Conservation (phyloP, 1,140 invertebrate species). For the Parasteatoda tepidariorum region DNA sequence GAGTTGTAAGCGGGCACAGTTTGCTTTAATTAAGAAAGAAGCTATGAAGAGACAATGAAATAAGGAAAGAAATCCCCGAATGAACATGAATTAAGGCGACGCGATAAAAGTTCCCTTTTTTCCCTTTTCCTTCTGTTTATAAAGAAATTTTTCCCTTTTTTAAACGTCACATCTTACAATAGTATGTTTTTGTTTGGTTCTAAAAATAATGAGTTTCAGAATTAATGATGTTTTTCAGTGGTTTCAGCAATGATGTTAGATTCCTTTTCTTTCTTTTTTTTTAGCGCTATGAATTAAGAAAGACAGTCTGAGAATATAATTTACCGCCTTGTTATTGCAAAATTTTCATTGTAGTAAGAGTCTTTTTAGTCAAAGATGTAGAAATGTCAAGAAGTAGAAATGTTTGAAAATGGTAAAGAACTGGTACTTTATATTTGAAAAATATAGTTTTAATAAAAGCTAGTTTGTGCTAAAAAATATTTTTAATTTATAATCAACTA, state of each 20-base stretch:
- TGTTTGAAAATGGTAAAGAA: too few relatives aligned
- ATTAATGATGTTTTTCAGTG: constrained; percentile 36
- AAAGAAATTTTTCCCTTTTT: neutral
- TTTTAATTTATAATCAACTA: too few relatives aligned
- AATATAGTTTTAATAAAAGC: too few relatives aligned
- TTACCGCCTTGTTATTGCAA: neutral
- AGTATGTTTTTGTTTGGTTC: neutral
- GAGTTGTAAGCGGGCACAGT: neutral
- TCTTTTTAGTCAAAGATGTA: too few relatives aligned
- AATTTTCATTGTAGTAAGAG: constrained; percentile 18
- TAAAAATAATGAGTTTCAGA: constrained; percentile 18
- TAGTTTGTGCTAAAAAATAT: too few relatives aligned
- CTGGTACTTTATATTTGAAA: too few relatives aligned
- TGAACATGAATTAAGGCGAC: constrained; percentile 35
- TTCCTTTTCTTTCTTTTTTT: neutral
- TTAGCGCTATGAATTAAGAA: constrained; percentile 8
- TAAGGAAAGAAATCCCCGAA: neutral
- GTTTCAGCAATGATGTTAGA: constrained; percentile 4
- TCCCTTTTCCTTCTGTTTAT: neutral
- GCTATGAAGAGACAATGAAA: neutral
- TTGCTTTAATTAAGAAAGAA: constrained; percentile 32
- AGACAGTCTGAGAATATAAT: neutral
- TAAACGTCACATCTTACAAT: neutral
- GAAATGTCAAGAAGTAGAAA: too few relatives aligned
- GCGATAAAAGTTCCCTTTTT: constrained; percentile 7